Evolutionary conservation across 1,140 invertebrate species (phyloP), one percentile per base, ranked within the genome.

Genomic region (Campoletis sonorensis): DNA sequence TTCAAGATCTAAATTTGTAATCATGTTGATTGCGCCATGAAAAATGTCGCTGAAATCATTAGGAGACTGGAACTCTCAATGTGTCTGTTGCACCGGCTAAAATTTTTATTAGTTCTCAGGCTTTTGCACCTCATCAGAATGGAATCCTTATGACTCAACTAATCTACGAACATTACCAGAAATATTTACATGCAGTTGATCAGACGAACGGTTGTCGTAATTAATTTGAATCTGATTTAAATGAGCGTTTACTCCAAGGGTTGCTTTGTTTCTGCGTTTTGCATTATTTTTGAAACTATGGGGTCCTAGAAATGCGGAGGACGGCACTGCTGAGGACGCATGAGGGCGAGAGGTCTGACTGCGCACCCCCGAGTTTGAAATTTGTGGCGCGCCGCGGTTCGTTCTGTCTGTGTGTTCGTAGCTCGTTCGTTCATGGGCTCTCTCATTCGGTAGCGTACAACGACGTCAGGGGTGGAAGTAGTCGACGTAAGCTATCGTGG

Each of bases 361-460:
- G 86, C 83, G 89, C 89, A 85, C 85, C 86, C 80, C 81, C 73
- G 80, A 72, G 85, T 90, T 90, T 89, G 87, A 91, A 91, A 90
- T 86, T 89, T 85, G 86, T 87, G 85, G 85, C 89, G 88, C 88
- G 88, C 82, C 85, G 81, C 71, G 84, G 80, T 82, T 82, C 84
- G 81, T 87, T 81, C 84, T 84, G 77, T 72, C 79, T 78, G 83
- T 85, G 81, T 81, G 75, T 84, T 85, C 80, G 77, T 82, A 87
- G 83, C 85, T 77, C 87, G 85, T 86, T 86, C 86, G 85, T 85
- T 86, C 84, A 85, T 79, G 78, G 30, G 71, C 78, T 80, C 80
- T 81, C 81, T 84, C 85, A 85, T 80, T 83, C 88, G 87, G n/a
- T 27, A 64, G 86, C 87, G 30, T 45, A 33, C 45, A 27, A 33